Evolutionary conservation across 2,888 invertebrate genomes (phyloP), one percentile per base, ranked within the genome.

Genomic region (Caenorhabditis becei): DNA sequence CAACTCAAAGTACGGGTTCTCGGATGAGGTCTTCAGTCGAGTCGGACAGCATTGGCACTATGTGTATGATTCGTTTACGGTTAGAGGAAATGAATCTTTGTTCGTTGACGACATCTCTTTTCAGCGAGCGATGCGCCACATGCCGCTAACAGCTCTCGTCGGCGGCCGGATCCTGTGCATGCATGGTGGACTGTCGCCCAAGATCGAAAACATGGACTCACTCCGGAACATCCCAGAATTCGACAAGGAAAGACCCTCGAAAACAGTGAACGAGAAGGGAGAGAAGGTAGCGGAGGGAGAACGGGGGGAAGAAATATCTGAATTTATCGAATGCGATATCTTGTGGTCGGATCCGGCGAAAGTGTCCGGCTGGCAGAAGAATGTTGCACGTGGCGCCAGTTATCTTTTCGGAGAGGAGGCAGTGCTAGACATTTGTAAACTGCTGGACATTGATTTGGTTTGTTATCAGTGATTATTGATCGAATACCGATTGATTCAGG

Each of bases 371-470:
- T 84, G 82, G 61, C 61, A 74, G 66, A 75, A 75, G 47, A 87
- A 77, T 75, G n/a, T n/a, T n/a, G 61, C 75, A 47, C 79, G 93
- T 56, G 93, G 93, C 44, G 93, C 93, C n/a, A 93, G 93, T 16
- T 93, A 92, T 88, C 92, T 92, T 26, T 93, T 93, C 88, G 93
- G 93, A 10, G 92, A 92, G 8, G 93, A 93, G 81, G 91, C 93
- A 28, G 92, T 93, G 3, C 88, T 91, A 32, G 91, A 92, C 53
- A 93, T 92, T 86, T 91, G 93, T 35, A 90, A 92, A 74, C 91
- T 91, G 71, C 92, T 93, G 85, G 92, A 92, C 83, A 91, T 92
- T 80, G 92, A 92, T 85, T 89, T 93, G 80, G 41, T 41, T 3
- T 14, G 41, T 14, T 10, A 14, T 14, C 14, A 5, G 3, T 3